Conservation (phyloP, 2,797 vertebrate species). For the Kryptopterus vitreolus region DNA sequence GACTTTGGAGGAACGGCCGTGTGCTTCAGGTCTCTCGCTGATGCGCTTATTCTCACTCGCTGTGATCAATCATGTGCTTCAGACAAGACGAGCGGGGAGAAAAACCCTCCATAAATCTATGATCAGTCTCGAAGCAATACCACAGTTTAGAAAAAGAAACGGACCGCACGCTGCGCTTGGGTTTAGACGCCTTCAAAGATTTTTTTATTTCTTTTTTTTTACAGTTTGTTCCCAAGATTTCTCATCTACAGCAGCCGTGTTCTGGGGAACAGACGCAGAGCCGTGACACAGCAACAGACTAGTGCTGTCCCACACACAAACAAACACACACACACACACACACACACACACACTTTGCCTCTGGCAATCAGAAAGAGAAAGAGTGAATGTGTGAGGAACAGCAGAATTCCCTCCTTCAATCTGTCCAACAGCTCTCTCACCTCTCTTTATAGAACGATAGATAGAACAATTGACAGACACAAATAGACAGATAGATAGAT, state of each 20-base stretch:
- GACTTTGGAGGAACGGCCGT: not conserved
- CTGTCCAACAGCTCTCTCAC: slow-evolving; percentile 5
- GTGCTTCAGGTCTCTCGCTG: slow-evolving; percentile 8
- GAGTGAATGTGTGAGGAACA: not conserved
- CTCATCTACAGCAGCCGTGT: slow-evolving; percentile 20
- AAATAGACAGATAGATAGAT: too few relatives aligned
- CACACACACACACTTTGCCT: slow-evolving; percentile 21
- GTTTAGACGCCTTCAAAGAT: not conserved
- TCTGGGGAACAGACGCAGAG: slow-evolving; percentile 8
- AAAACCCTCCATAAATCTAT: slow-evolving; percentile 36
- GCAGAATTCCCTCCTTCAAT: slow-evolving; percentile 12
- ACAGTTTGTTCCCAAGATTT: not conserved
- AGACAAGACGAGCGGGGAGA: slow-evolving; percentile 38
- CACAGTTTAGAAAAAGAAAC: not conserved
- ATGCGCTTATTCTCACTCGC: slow-evolving; percentile 39
- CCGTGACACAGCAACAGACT: not conserved
- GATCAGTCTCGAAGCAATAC: slow-evolving; percentile 6
- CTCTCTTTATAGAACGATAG: not conserved
- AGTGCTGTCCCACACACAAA: not conserved
- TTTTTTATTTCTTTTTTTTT: slow-evolving; percentile 3
- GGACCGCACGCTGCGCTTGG: not conserved
- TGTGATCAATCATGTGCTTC: slow-evolving; percentile 47
- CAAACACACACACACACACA: slow-evolving; percentile 11
- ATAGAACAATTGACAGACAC: not conserved
- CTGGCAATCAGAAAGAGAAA: not conserved